These are phyloP conservation scores for Diploptera punctata DNA, from an alignment of 2,888 invertebrate species.

Conservation along the genomic window DNA sequence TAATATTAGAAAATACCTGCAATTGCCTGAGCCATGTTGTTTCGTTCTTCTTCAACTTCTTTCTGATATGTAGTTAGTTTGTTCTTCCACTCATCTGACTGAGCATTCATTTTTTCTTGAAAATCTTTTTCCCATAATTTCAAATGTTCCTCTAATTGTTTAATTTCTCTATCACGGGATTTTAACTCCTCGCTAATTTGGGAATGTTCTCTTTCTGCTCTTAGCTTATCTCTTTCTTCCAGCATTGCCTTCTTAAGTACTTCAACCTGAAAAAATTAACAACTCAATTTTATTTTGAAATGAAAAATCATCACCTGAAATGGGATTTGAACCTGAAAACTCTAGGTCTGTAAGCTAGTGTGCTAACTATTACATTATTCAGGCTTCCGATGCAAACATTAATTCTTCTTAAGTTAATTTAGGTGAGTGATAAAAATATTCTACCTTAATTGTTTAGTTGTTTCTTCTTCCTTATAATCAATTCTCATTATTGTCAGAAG, in stretches of 20 bases:
- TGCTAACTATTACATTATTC: no score
- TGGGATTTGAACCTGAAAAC: no score
- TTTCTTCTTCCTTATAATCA: no score
- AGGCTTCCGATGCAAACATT: no score
- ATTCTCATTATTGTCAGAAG: no score
- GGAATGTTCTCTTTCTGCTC: background rate
- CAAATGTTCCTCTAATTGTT: background rate
- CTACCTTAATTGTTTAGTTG: no score
- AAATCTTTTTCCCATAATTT: background rate
- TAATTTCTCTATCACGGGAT: background rate
- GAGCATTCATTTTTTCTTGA: background rate
- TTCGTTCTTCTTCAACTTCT: conserved; percentile 2
- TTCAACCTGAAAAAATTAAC: background rate
- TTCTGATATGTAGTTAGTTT: background rate
- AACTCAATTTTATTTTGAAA: no score
- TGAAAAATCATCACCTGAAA: no score
- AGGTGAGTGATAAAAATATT: no score
- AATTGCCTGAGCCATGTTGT: conserved; percentile 13
- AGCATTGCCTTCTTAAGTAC: conserved; percentile 19
- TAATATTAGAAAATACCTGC: conserved; percentile 1
- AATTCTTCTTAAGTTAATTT: no score
- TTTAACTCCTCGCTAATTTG: background rate
- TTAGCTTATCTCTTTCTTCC: conserved; percentile 2
- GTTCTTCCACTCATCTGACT: background rate
- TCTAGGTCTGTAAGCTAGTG: no score